Base-by-base conservation (phyloP, 2,888 invertebrate species). In the Cephus nigrinus region DNA sequence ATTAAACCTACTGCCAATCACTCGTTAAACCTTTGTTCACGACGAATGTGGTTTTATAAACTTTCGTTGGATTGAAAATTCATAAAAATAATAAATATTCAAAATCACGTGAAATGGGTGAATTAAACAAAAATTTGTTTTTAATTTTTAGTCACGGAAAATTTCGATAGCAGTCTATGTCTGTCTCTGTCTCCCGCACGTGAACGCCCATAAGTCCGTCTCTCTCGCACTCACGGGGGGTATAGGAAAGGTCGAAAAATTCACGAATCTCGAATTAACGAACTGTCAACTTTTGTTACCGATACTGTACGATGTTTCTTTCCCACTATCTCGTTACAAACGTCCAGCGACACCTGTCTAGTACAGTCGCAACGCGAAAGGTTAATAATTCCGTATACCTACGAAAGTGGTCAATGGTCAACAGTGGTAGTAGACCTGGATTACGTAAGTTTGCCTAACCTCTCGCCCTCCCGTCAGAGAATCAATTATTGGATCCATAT, bases 401-500 rank as follows among this genome's bases (percentile, higher is more conserved):
- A 0, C 12, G 9, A 55, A 55, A 1, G 55, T 55, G 55, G 55
- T 55, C 9, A 55, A 40, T 15, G 12, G 40, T 40, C 15, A 40
- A 23, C 34, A 69, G 31, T 73, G 80, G 80, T 76, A 82, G 80
- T 80, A 80, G 80, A 81, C 80, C 76, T 81, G 79, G 85, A 81
- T 89, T 88, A 85, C 87, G 85, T 88, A 88, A 89, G 87, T 86
- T 82, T 80, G 83, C 80, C 74, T 80, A 82, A 81, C 83, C 84
- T 79, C 84, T 55, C 82, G 81, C 83, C 83, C 84, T 82, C 84
- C 76, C 85, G 86, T 87, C 86, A 86, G 84, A 84, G 86, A 88
- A 89, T 89, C 89, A 88, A 89, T 89, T 89, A 89, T 89, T 87
- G 86, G 86, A 86, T 87, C 86, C 87, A 87, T 88, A 88, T 87